Conservation (phyloP, 2,888 invertebrate genomes). For the Pharmacophagus antenor region DNA sequence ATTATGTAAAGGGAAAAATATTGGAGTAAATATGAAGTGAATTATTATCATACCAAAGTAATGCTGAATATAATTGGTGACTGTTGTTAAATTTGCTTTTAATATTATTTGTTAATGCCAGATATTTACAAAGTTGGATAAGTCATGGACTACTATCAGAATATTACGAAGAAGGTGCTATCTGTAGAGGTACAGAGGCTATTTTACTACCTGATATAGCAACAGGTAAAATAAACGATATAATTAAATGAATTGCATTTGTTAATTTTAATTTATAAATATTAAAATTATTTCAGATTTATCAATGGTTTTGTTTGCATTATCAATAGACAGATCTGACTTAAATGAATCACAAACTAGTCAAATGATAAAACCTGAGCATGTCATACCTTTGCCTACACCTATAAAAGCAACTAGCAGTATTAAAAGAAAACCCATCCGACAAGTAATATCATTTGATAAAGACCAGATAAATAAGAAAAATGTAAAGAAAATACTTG, state of each 20-base stretch:
- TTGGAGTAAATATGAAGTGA: too few species aligned
- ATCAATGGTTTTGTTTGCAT: constrained; percentile 94
- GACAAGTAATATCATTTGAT: constrained; percentile 77
- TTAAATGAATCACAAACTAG: constrained; percentile 82
- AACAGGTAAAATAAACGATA: constrained; percentile 81
- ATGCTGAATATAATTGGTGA: too few species aligned
- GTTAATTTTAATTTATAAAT: constrained; percentile 3
- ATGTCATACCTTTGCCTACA: constrained; percentile 85
- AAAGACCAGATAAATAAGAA: constrained; percentile 55
- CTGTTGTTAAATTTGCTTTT: not conserved
- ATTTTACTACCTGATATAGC: constrained; percentile 92
- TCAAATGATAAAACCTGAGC: constrained; percentile 80
- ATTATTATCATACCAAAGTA: too few species aligned
- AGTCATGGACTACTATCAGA: constrained; percentile 83
- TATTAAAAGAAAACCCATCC: constrained; percentile 65
- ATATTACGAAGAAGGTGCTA: constrained; percentile 93
- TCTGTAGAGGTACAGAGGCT: constrained; percentile 90
- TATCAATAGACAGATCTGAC: constrained; percentile 93
- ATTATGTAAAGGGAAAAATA: too few species aligned
- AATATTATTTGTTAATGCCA: constrained; percentile 37
- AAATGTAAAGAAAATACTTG: constrained; percentile 43
- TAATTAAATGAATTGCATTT: not conserved
- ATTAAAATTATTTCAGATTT: constrained; percentile 82
- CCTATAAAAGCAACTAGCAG: constrained; percentile 77
- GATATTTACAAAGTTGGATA: constrained; percentile 88